A percentile compares a stretch with the other conserved stretches of the same genome.
Conservation (phyloP, 2,797 vertebrate genomes). For the Sebastes nivosus region DNA sequence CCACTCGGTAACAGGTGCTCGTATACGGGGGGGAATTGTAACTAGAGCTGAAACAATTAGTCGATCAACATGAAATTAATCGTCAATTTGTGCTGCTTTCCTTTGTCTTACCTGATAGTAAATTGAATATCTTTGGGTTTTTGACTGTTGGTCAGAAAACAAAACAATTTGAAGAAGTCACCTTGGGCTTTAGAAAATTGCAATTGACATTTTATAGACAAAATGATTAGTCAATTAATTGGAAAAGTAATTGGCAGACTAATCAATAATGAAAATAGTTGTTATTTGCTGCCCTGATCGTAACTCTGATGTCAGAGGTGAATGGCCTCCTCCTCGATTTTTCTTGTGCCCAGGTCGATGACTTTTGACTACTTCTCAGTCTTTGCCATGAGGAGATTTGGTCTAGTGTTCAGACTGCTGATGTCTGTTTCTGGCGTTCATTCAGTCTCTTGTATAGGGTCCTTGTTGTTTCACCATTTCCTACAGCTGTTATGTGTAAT, state of each 20-base stretch:
- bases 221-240: background rate
- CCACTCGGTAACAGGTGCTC: background rate
- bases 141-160: background rate
- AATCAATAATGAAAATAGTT: background rate
- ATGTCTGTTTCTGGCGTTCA: background rate
- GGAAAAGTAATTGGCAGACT: background rate
- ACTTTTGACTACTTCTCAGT: background rate
- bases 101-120: background rate
- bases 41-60: background rate
- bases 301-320: background rate
- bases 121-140: background rate
- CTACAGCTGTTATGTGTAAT: background rate
- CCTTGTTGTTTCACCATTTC: background rate
- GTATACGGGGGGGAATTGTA: background rate
- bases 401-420: background rate
- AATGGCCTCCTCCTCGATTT: background rate
- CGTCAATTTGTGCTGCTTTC: no score
- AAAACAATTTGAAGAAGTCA: background rate
- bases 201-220: background rate
- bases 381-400: background rate
- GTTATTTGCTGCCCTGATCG: background rate
- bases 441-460: background rate
- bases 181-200: background rate
- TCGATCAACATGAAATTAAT: background rate
- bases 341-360: background rate